Evolutionary conservation across 2,888 invertebrate species (phyloP), one percentile per base, ranked within the genome.

Genomic region (Drosophila macrospina): DNA sequence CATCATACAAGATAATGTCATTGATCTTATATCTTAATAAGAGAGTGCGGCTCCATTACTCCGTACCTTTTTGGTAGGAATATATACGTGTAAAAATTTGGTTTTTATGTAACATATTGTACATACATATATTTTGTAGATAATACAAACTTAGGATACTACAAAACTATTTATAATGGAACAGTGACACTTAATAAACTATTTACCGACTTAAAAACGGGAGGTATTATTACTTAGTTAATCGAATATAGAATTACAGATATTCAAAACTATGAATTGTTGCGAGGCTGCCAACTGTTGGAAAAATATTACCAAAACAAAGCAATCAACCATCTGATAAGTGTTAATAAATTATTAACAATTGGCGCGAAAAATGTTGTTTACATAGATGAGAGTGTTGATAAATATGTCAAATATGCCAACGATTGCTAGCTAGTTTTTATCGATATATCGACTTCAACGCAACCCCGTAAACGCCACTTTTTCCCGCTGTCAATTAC

Each of bases 101-200:
- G 57, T 55, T 56, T 69, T 74, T 70, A 63, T 78, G 60, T 78
- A 61, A 47, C 13, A 51, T 57, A 59, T 26, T 75, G 78, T 75
- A 74, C 26, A 74, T 74, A 74, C 36, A 54, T 74, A 78, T 70
- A 77, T 78, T 78, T 76, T 74, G 62, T 78, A 78, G 59, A 52
- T 65, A 78, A 69, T 68, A 78, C 51, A 64, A 48, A 7, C 32
- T 7, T 63, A 78, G 61, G 16, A 44, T 60, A 41, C 6, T 37
- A 52, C 36, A 20, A 8, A 30, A 45, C 34, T 52, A 52, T 28
- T 39, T 30, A 41, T 42, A 56, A 44, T 20, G 16, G n/a, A 30
- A 13, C 16, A 30, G 41, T 52, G 16, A 41, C n/a, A 30, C 28
- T 10, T 24, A 41, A 52, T 41, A 41, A 52, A 52, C 8, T 30